Percentiles rank a stretch among this genome's conserved stretches.
Evolutionary conservation across 2,113 vertebrate species (phyloP).

Genomic region (Emydura subglobosa): DNA sequence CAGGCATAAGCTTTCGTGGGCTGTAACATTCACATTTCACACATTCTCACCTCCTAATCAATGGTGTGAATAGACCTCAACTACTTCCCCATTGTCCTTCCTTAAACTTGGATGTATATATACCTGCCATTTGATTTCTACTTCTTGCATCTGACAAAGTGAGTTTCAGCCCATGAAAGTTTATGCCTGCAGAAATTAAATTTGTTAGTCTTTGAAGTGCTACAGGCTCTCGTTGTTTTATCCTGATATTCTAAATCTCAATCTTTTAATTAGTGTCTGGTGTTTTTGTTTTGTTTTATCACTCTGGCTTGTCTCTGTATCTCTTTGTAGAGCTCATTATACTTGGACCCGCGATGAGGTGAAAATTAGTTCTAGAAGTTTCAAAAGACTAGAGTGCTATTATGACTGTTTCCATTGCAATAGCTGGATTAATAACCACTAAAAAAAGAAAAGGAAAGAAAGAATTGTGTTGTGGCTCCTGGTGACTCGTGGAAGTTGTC

Average conservation of each 20-base stretch:
- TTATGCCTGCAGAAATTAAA: no score
- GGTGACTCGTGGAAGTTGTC: not conserved
- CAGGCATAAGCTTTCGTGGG: no score
- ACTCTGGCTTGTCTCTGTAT: fast-evolving
- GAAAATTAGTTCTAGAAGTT: not conserved
- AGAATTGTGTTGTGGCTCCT: not conserved
- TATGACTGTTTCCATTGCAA: not conserved
- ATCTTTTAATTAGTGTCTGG: not conserved
- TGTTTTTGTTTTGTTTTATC: not conserved
- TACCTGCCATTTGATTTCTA: no score
- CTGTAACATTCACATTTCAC: no score
- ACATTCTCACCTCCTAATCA: no score
- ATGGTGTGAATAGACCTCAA: no score
- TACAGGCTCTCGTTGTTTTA: no score
- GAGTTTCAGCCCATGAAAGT: no score
- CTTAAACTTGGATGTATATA: no score
- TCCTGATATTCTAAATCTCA: not conserved
- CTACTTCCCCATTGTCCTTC: no score
- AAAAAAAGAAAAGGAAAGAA: fast-evolving
- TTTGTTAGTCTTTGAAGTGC: no score
- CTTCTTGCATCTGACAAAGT: no score
- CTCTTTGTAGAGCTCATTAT: fast-evolving
- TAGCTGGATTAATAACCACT: not conserved
- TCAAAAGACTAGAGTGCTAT: not conserved
- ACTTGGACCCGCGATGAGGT: fast-evolving